A percentile compares a stretch with the other conserved stretches of the same genome.
phyloP scores from a whole-genome alignment of 2,888 invertebrate genomes.

The Lamellibrachia satsuma region DNA sequence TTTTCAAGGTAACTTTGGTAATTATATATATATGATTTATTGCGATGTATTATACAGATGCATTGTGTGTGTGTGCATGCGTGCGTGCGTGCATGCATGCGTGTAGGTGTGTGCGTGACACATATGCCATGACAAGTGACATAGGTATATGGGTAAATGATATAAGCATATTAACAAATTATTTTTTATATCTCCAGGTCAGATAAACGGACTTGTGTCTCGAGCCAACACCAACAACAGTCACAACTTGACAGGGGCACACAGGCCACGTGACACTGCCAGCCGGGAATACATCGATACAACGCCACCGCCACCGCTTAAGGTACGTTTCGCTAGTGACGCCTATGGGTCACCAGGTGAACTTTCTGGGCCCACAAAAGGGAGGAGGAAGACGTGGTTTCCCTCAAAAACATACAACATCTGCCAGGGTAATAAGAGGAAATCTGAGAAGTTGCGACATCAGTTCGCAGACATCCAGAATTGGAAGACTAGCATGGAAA shows the following conservation, averaged over 20 bases:
- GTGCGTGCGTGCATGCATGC: no score
- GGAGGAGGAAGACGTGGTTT: background rate
- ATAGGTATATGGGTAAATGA: no score
- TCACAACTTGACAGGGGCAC: slow-evolving; percentile 10
- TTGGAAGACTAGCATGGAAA: background rate
- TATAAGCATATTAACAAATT: no score
- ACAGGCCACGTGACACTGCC: background rate
- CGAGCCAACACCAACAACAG: background rate
- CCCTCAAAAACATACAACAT: background rate
- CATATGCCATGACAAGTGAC: no score
- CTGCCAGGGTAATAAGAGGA: background rate
- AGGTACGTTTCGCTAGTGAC: slow-evolving; percentile 2
- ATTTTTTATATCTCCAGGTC: background rate
- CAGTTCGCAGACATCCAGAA: background rate
- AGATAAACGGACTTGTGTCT: background rate
- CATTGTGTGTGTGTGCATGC: background rate
- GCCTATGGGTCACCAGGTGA: background rate
- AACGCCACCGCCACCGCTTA: background rate
- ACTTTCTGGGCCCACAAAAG: background rate
- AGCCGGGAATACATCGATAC: background rate
- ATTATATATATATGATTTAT: background rate
- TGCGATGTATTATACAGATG: background rate
- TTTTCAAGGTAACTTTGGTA: background rate
- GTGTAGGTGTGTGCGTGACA: no score
- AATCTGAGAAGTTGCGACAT: background rate